Evolutionary conservation across 2,888 invertebrate genomes (phyloP).

Genomic region (Halocaridina rubra): DNA sequence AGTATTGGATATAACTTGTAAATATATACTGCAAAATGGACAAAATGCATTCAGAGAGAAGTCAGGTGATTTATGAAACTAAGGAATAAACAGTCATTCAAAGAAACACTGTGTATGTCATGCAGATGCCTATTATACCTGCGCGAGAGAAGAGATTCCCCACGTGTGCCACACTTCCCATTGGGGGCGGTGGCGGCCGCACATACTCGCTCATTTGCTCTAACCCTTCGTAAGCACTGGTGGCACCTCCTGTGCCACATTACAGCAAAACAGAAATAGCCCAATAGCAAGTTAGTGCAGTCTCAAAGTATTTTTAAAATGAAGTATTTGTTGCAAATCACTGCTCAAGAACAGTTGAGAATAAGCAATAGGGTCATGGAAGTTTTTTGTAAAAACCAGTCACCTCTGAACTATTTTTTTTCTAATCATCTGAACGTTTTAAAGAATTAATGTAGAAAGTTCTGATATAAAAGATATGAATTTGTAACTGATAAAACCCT

Average conservation of each 20-base stretch:
- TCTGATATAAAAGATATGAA: neutral
- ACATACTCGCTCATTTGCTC: conserved; percentile 63
- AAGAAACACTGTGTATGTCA: too few species aligned
- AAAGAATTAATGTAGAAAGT: neutral
- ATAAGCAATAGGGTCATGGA: too few species aligned
- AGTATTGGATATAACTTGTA: too few species aligned
- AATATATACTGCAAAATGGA: too few species aligned
- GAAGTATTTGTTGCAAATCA: too few species aligned
- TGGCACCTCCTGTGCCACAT: conserved; percentile 38
- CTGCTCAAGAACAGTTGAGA: too few species aligned
- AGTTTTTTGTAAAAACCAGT: too few species aligned
- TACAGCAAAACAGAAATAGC: neutral
- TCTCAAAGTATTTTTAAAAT: too few species aligned
- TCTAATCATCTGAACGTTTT: neutral
- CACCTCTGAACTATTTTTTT: neutral
- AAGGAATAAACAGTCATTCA: too few species aligned
- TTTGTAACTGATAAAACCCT: neutral
- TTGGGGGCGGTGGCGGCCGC: conserved; percentile 61
- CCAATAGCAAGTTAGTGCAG: conserved; percentile 21
- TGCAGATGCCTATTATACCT: conserved; percentile 53
- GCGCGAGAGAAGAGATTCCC: conserved; percentile 62
- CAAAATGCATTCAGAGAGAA: too few species aligned
- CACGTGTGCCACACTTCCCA: conserved; percentile 60
- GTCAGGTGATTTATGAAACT: too few species aligned
- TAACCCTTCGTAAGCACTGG: conserved; percentile 59